These are phyloP conservation scores for Laothoe populi DNA, from an alignment of 2,888 invertebrate genomes.

Conservation along the genomic window DNA sequence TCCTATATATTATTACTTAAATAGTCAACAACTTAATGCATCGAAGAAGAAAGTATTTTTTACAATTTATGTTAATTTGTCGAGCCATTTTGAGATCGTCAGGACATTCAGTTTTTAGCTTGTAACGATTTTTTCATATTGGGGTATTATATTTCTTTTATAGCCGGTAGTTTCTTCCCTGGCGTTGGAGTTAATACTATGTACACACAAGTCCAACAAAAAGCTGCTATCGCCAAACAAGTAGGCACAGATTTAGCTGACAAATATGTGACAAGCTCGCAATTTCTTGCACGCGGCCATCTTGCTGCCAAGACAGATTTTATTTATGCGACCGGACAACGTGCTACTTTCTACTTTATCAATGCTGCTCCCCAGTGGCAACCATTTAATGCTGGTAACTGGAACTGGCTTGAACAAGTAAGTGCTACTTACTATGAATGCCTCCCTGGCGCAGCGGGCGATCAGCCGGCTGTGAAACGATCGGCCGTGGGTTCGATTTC, in stretches of 20 bases:
- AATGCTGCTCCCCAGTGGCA: slow-evolving; percentile 89
- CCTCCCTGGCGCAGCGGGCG: too few species aligned
- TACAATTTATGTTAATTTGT: neutral
- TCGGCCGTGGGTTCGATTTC: too few species aligned
- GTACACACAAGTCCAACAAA: slow-evolving; percentile 71
- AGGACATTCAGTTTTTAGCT: too few species aligned
- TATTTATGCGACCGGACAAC: slow-evolving; percentile 84
- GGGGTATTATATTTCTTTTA: slow-evolving; percentile 30
- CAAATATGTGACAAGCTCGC: slow-evolving; percentile 72
- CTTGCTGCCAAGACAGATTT: slow-evolving; percentile 86
- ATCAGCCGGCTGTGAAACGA: too few species aligned
- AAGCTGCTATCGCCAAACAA: slow-evolving; percentile 52
- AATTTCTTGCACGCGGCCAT: slow-evolving; percentile 85
- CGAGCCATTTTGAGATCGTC: too few species aligned
- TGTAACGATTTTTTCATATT: too few species aligned
- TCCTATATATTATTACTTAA: too few species aligned
- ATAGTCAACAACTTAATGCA: too few species aligned
- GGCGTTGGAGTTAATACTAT: slow-evolving; percentile 65
- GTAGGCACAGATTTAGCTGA: slow-evolving; percentile 65
- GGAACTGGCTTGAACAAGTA: slow-evolving; percentile 81
- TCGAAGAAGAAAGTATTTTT: too few species aligned
- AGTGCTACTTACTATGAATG: too few species aligned
- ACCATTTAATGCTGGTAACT: slow-evolving; percentile 85
- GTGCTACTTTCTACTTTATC: slow-evolving; percentile 86
- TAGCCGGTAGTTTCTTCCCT: slow-evolving; percentile 79